A percentile compares a stretch with the other conserved stretches of the same genome.
Evolutionary conservation across 2,888 invertebrate genomes (phyloP).

Genomic region (Heliconius aoede): DNA sequence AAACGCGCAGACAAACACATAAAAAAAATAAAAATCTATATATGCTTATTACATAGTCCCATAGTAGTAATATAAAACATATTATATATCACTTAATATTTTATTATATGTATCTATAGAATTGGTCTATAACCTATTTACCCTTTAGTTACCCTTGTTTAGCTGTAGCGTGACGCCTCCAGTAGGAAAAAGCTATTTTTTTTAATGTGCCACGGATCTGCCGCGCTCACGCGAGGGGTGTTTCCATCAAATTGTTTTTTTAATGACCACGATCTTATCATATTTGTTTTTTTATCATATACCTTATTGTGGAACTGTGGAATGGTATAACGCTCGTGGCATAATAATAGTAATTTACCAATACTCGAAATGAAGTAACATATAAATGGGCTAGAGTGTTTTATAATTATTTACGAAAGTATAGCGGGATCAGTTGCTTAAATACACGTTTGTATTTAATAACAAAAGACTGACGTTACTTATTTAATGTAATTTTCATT

Average conservation of each 20-base stretch:
- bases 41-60: too few species aligned
- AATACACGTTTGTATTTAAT: background rate
- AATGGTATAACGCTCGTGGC: background rate
- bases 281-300: constrained; percentile 39
- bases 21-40: too few species aligned
- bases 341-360: constrained; percentile 28
- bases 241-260: constrained; percentile 50
- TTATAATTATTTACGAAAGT: background rate
- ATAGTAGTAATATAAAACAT: too few species aligned
- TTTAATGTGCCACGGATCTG: constrained; percentile 51
- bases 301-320: constrained; percentile 12
- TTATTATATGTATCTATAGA: too few species aligned
- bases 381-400: background rate
- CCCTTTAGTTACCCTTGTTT: constrained; percentile 26
- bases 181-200: constrained; percentile 43
- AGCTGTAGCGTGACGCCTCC: constrained; percentile 54
- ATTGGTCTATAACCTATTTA: constrained; percentile 9
- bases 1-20: too few species aligned
- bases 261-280: constrained; percentile 31
- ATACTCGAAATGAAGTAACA: constrained; percentile 30
- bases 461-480: background rate
- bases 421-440: background rate
- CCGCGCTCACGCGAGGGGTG: constrained; percentile 60
- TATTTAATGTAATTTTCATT: too few species aligned
- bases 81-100: too few species aligned